A percentile compares a stretch with the other conserved stretches of the same genome.
phyloP scores from a whole-genome alignment of 2,888 invertebrate species.

The Volucella inanis region DNA sequence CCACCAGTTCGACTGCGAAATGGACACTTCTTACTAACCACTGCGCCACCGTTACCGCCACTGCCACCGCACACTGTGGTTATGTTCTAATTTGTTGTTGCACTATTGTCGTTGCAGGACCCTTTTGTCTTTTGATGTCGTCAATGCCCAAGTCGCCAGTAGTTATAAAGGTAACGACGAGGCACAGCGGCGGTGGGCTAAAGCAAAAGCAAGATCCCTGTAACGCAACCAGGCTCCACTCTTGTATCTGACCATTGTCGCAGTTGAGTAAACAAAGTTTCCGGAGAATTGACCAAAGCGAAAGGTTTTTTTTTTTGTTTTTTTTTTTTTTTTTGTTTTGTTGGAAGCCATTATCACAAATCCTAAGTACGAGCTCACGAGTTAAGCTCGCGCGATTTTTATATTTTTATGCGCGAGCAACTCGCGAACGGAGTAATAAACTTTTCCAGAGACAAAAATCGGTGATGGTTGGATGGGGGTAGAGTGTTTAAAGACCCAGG shows the following conservation, averaged over 20 bases:
- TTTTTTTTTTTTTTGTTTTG: background rate
- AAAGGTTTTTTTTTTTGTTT: constrained; percentile 43
- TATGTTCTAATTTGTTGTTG: constrained; percentile 75
- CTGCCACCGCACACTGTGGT: constrained; percentile 41
- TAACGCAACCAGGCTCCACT: constrained; percentile 12
- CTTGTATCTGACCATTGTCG: constrained; percentile 58
- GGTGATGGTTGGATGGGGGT: constrained; percentile 4
- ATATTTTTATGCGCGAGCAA: constrained; percentile 38
- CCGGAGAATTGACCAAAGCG: constrained; percentile 70
- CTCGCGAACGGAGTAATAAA: constrained; percentile 61
- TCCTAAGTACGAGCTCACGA: constrained; percentile 73
- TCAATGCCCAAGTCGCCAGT: constrained; percentile 10
- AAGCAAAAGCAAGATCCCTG: constrained; percentile 34
- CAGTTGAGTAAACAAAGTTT: constrained; percentile 72
- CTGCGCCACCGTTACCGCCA: too few relatives aligned
- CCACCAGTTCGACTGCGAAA: constrained; percentile 41
- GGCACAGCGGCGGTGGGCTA: background rate
- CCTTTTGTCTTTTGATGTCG: constrained; percentile 70
- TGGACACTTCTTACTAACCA: constrained; percentile 1
- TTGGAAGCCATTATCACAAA: constrained; percentile 66
- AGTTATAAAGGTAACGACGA: background rate
- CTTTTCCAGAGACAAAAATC: constrained; percentile 57
- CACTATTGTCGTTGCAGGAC: constrained; percentile 53
- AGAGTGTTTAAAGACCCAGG: constrained; percentile 1
- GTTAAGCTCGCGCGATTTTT: constrained; percentile 64